Evolutionary conservation across 2,797 vertebrate genomes (phyloP).

Genomic region (Girardinus metallicus): DNA sequence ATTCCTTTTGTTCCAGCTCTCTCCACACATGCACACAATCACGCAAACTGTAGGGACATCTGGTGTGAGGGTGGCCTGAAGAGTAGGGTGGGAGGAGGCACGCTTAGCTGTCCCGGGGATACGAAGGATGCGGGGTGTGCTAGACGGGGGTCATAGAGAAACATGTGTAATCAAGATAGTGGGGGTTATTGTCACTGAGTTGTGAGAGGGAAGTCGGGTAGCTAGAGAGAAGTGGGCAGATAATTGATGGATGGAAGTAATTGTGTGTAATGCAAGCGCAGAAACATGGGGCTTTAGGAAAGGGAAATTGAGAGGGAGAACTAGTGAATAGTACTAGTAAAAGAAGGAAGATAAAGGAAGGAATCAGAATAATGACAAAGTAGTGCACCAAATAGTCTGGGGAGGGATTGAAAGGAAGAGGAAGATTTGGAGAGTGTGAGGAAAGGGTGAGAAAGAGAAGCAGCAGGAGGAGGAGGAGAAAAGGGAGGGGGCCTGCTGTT

Average conservation of each 20-base stretch:
- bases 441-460: slow-evolving; percentile 8
- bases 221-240: slow-evolving; percentile 70
- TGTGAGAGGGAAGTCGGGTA: slow-evolving; percentile 59
- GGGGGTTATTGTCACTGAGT: slow-evolving; percentile 59
- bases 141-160: slow-evolving; percentile 57
- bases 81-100: slow-evolving; percentile 45
- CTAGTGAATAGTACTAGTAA: slow-evolving; percentile 38
- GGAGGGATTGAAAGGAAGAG: slow-evolving; percentile 28
- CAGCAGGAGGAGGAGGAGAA: slow-evolving; percentile 1
- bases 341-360: slow-evolving; percentile 24
- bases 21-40: slow-evolving; percentile 54
- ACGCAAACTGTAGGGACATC: slow-evolving; percentile 79
- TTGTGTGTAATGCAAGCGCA: slow-evolving; percentile 78
- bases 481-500: slow-evolving; percentile 52
- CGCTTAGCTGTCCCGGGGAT: slow-evolving; percentile 62
- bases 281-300: slow-evolving; percentile 75
- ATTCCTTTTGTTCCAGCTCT: slow-evolving; percentile 62
- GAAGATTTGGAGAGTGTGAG: slow-evolving; percentile 18
- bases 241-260: slow-evolving; percentile 80
- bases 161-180: slow-evolving; percentile 55
- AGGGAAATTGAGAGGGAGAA: slow-evolving; percentile 36
- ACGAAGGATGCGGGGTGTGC: slow-evolving; percentile 48
- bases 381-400: slow-evolving; percentile 25
- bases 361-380: slow-evolving; percentile 45
- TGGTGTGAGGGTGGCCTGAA: slow-evolving; percentile 57